phyloP scores from a whole-genome alignment of 2,113 vertebrate genomes.

The Stomatorhinus ivindoensis region DNA sequence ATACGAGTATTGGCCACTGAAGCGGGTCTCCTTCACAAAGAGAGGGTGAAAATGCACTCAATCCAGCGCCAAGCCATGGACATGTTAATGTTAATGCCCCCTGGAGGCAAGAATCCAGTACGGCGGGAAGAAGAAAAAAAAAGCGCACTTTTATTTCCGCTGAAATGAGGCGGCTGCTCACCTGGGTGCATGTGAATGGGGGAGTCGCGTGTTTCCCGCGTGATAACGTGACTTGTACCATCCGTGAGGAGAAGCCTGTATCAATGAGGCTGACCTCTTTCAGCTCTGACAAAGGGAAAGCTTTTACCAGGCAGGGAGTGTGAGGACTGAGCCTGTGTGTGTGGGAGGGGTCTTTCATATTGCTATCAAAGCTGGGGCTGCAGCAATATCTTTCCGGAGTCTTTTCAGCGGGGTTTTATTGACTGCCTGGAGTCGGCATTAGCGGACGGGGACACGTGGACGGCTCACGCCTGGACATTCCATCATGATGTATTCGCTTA shows the following conservation, averaged over 20 bases:
- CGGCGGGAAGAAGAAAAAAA: neutral
- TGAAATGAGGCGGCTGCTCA: neutral
- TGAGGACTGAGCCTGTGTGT: constrained; percentile 3
- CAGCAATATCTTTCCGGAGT: neutral
- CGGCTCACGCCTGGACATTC: neutral
- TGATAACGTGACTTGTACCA: constrained; percentile 32
- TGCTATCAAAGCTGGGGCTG: neutral
- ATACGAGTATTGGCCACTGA: neutral
- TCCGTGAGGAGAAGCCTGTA: constrained; percentile 14
- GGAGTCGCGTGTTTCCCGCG: constrained; percentile 11
- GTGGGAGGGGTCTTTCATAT: neutral
- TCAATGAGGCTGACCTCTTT: constrained; percentile 23
- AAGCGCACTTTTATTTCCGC: constrained; percentile 1
- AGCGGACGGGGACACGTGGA: neutral
- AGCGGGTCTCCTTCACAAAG: neutral
- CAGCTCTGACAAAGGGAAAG: neutral
- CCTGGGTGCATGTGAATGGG: neutral
- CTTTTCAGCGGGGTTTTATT: constrained; percentile 7
- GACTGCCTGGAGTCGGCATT: constrained; percentile 3
- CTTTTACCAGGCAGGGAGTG: neutral
- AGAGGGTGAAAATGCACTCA: neutral
- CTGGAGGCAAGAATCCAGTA: neutral
- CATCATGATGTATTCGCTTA: neutral
- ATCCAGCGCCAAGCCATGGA: neutral
- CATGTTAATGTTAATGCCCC: constrained; percentile 1